These are phyloP conservation scores for Teleogryllus occipitalis DNA, from an alignment of 1,140 invertebrate species.

Conservation along the genomic window DNA sequence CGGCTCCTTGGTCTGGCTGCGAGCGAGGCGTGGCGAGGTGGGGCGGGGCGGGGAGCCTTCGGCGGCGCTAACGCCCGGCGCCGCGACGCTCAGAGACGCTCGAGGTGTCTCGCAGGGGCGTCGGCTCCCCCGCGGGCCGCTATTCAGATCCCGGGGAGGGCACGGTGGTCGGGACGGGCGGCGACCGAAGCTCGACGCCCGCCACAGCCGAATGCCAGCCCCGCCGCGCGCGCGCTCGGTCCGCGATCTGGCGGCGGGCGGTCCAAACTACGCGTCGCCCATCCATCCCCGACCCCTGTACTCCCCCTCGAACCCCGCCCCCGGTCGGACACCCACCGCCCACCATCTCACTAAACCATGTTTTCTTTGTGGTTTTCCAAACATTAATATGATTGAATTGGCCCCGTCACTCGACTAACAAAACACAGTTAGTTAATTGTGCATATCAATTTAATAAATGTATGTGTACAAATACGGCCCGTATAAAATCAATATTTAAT, in stretches of 20 bases:
- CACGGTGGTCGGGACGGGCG: too few relatives aligned
- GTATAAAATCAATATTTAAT: constrained; percentile 23
- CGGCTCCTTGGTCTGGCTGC: background rate
- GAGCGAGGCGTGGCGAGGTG: background rate
- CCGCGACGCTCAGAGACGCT: too few relatives aligned
- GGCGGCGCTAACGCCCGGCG: too few relatives aligned
- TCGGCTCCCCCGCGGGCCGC: too few relatives aligned
- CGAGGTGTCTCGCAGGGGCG: too few relatives aligned
- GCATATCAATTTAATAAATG: constrained; percentile 23
- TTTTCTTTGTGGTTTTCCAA: background rate
- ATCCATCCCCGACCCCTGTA: background rate
- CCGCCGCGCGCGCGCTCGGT: too few relatives aligned
- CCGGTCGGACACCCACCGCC: too few relatives aligned
- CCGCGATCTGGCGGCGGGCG: background rate
- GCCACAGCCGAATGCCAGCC: too few relatives aligned
- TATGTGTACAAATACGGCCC: constrained; percentile 14
- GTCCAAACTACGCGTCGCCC: background rate
- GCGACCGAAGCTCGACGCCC: too few relatives aligned
- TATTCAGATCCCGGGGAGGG: too few relatives aligned
- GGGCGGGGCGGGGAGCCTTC: too few relatives aligned
- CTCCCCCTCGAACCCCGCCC: background rate
- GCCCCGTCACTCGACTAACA: background rate
- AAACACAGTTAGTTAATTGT: constrained; percentile 20
- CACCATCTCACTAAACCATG: background rate
- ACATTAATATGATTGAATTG: constrained; percentile 9